Base-by-base conservation (phyloP, 1,140 invertebrate genomes). In the Lamellibrachia luymesi region DNA sequence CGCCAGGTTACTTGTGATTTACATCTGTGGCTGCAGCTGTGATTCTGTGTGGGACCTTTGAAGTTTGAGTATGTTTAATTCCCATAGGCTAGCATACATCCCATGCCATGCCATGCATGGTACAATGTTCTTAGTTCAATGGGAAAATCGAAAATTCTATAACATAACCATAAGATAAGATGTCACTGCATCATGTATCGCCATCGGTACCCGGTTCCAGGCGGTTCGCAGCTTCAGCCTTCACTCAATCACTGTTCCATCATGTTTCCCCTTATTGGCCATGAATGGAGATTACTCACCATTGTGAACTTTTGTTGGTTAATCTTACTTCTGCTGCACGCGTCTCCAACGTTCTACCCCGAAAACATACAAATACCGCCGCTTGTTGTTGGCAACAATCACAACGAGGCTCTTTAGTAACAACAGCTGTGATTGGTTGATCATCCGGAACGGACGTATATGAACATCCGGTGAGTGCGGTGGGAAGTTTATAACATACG, bases 331-430 rank as follows among this genome's bases (percentile, higher is more conserved):
- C 64, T 80, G 17, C 64, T 80, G 64, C 64, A 80, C 17, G 64
- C 64, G 64, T 22, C 64, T 80, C 64, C 64, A 80, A 17, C 64
- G 25, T 80, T 80, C 38, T 80, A 80, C 64, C 64, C 64, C 64
- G 13, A 80, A 2, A 80, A 80, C 13, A 80, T 17, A 80, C 64
- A 80, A 80, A 80, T 10, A 80, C 64, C 91, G 51, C 49, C 27
- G 64, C 92, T 92, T 92, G 92, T 92, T 92, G 92, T 92, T 92
- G 92, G 92, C 92, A 92, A 92, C 92, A 92, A 49, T 52, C 92
- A 64, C 51, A 92, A 92, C 92, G 51, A 64, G 64, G 64, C 92
- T 27, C n/a, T 49, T 92, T 50, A 89, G 89, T 90, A 64, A 52
- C 92, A n/a, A 80, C 7, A 2, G 27, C 27, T 64, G 56, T 80